Conservation (phyloP, 2,888 invertebrate species). For the Harpalus rufipes region DNA sequence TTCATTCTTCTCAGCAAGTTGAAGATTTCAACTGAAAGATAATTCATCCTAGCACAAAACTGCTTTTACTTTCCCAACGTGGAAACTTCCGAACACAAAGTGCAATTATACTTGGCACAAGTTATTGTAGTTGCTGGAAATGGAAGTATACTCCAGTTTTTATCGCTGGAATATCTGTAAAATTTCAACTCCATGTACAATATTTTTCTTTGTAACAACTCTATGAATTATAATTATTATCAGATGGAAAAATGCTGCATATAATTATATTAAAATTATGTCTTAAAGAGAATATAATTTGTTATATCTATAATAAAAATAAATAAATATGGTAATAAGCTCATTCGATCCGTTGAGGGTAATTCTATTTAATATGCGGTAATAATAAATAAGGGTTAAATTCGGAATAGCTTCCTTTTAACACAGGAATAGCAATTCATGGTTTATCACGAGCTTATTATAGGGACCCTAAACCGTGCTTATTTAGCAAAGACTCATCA, state of each 20-base stretch:
- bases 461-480: no score
- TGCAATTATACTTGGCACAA: conserved; percentile 15
- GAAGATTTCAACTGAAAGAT: conserved; percentile 21
- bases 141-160: conserved; percentile 23
- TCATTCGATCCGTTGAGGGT: no score
- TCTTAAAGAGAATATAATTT: background rate
- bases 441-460: no score
- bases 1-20: conserved; percentile 43
- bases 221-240: conserved; percentile 13
- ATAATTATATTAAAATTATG: background rate
- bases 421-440: no score
- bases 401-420: no score
- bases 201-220: background rate
- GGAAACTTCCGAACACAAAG: conserved; percentile 7
- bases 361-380: no score
- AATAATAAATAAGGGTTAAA: no score
- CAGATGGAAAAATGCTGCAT: background rate
- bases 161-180: conserved; percentile 20
- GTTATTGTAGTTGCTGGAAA: conserved; percentile 11
- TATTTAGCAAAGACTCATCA: no score
- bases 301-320: no score
- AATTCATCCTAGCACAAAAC: conserved; percentile 27
- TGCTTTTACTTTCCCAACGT: conserved; percentile 42
- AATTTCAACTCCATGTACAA: background rate
- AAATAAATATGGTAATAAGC: no score